Evolutionary conservation across 2,888 invertebrate species (phyloP).

Genomic region (Drosophila anomelani): DNA sequence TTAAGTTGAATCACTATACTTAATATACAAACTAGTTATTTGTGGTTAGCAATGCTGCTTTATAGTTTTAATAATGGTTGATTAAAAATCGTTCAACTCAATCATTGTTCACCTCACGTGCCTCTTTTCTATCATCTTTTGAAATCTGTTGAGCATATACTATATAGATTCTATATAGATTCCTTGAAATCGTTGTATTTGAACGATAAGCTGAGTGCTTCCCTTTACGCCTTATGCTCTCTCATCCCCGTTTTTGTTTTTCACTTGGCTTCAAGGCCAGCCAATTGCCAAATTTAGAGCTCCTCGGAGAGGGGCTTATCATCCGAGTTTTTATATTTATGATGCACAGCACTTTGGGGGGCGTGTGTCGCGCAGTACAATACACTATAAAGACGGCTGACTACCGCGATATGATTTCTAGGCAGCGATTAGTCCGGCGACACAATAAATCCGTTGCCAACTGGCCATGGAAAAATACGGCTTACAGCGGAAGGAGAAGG

Average conservation of each 20-base stretch:
- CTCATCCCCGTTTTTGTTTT: slow-evolving; percentile 35
- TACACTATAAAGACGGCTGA: slow-evolving; percentile 10
- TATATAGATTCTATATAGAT: slow-evolving; percentile 11
- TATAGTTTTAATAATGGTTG: not conserved
- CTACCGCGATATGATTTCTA: slow-evolving; percentile 40
- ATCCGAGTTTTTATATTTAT: slow-evolving; percentile 51
- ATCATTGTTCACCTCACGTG: slow-evolving; percentile 26
- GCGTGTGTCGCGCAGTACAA: slow-evolving; percentile 30
- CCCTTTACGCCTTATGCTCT: slow-evolving; percentile 14
- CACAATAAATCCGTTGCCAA: slow-evolving; percentile 38
- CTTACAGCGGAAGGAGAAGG: not conserved
- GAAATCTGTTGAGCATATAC: slow-evolving; percentile 12
- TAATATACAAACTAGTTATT: not conserved
- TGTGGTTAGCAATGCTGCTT: slow-evolving; percentile 1
- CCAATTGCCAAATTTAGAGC: slow-evolving; percentile 57
- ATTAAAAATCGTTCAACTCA: not conserved
- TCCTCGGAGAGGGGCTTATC: slow-evolving; percentile 58
- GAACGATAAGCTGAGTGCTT: slow-evolving; percentile 30
- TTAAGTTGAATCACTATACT: not conserved
- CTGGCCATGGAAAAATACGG: slow-evolving; percentile 27
- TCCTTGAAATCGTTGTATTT: slow-evolving; percentile 20
- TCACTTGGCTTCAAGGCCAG: slow-evolving; percentile 60
- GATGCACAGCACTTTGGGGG: slow-evolving; percentile 46
- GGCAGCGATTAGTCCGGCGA: slow-evolving; percentile 24
- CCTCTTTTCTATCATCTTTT: slow-evolving; percentile 5